Evolutionary conservation across 2,888 invertebrate genomes (phyloP), one percentile per base, ranked within the genome.

Genomic region (Eristalinus sepulchralis): DNA sequence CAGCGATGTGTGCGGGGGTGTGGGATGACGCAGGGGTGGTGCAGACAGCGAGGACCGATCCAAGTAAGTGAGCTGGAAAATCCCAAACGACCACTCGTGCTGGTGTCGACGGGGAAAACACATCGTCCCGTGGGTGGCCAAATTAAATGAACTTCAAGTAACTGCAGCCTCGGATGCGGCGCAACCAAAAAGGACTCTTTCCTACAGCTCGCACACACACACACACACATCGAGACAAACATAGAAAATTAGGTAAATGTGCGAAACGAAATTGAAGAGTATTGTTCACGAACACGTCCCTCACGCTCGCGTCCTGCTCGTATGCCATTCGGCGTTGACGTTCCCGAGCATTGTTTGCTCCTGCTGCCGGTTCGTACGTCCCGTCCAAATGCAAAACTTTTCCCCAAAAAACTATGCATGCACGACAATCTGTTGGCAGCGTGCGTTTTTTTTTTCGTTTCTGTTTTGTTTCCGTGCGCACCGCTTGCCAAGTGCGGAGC

Each of bases 111-210:
- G 47, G 55, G 22, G 31, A 39, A 57, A 20, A 11, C 24, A 64
- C 70, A 27, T 17, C 81, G 66, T 70, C 78, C 70, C 60, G 66
- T 83, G 83, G 83, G 86, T 83, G 86, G 83, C 55, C 75, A 78
- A 83, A 86, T 86, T 83, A 86, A 83, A 86, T 83, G 71, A 83
- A 86, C 72, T 83, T 78, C 82, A 78, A 86, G 78, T 73, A 70
- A 78, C 82, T 68, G 53, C 60, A 67, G 47, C 72, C 67, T 1
- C 2, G 60, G 67, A 57, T 55, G 47, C 60, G 64, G 31, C 13
- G n/a, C n/a, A n/a, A n/a, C n/a, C n/a, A 31, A 55, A 62, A 24
- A 47, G 47, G 53, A n/a, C 70, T 10, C 20, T n/a, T n/a, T n/a
- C n/a, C n/a, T n/a, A n/a, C n/a, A n/a, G n/a, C n/a, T n/a, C 36